Conservation (phyloP, 2,113 vertebrate genomes). For the Mirounga angustirostris region DNA sequence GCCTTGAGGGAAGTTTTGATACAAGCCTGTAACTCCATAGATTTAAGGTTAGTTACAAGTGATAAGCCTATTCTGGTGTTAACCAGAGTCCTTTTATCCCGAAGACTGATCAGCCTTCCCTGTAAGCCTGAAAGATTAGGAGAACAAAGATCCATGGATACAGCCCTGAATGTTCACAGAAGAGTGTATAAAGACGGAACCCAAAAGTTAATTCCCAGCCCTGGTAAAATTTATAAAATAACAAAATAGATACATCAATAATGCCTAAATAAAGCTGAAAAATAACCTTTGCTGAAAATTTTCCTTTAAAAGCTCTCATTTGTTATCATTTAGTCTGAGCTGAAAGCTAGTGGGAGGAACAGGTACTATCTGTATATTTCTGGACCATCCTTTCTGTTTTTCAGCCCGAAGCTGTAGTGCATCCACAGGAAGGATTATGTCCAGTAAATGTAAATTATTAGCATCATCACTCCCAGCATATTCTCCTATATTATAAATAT, state of each 20-base stretch:
- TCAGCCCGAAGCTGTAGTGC: background rate
- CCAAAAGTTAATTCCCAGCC: background rate
- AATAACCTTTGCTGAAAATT: background rate
- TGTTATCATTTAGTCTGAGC: conserved; percentile 7
- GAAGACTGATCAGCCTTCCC: background rate
- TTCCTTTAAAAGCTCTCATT: conserved; percentile 36
- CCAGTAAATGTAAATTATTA: background rate
- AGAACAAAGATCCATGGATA: background rate
- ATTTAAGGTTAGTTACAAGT: background rate
- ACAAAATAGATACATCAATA: background rate
- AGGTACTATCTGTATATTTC: background rate
- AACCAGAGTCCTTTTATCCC: conserved; percentile 8
- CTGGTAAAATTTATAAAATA: conserved; percentile 41
- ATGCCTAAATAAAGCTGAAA: conserved; percentile 46
- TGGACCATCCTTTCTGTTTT: background rate
- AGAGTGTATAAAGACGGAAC: background rate
- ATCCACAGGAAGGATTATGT: background rate
- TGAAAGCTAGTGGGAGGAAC: background rate
- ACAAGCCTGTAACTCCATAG: background rate
- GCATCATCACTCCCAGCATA: background rate
- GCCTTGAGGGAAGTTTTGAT: background rate
- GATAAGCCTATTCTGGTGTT: background rate
- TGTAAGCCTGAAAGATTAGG: background rate
- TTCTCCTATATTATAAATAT: background rate
- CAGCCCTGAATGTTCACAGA: background rate